Conservation (phyloP, 2,797 vertebrate species). For the Mormyrus proboscirostris region DNA sequence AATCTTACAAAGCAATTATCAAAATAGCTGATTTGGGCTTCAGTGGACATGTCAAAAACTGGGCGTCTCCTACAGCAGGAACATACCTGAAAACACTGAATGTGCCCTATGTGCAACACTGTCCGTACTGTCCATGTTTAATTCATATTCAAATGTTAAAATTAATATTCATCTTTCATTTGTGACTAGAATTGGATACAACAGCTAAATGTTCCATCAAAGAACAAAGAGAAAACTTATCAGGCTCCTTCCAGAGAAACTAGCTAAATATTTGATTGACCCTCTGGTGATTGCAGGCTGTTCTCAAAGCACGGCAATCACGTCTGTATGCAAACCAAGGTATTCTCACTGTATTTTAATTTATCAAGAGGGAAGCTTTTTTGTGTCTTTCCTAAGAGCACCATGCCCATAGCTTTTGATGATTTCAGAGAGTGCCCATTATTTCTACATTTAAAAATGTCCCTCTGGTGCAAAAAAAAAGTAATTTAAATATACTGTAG, state of each 20-base stretch:
- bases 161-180: background rate
- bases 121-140: conserved; percentile 26
- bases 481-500: background rate
- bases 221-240: conserved; percentile 15
- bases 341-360: background rate
- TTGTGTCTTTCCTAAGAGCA: background rate
- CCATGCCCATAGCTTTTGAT: background rate
- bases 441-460: background rate
- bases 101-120: background rate
- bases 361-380: conserved; percentile 8
- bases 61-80: background rate
- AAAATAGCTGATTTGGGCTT: background rate
- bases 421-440: background rate
- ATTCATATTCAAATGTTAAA: conserved; percentile 27
- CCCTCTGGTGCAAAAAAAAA: background rate
- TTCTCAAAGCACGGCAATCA: conserved; percentile 2
- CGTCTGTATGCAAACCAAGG: conserved; percentile 16
- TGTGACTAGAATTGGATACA: background rate
- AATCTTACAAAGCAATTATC: background rate
- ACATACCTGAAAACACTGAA: background rate
- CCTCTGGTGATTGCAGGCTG: conserved; percentile 14
- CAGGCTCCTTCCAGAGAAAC: conserved; percentile 9
- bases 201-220: background rate
- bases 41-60: background rate
- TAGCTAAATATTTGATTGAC: conserved; percentile 28